A percentile compares a stretch with the other conserved stretches of the same genome.
Evolutionary conservation across 2,888 invertebrate genomes (phyloP).

Genomic region (Julus scandinavius): DNA sequence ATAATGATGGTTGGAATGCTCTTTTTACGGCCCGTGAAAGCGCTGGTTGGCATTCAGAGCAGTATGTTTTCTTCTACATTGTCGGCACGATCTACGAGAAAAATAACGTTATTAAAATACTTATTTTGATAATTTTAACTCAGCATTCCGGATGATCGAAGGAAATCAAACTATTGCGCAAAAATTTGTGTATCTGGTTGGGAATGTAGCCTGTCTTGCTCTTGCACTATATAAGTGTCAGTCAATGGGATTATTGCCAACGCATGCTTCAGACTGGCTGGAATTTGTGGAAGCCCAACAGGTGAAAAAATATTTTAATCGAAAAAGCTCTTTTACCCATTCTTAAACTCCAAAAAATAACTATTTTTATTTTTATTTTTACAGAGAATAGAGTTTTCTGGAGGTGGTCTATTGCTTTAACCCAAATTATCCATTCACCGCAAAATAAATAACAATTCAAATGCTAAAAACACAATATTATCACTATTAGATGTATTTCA

Average conservation of each 20-base stretch:
- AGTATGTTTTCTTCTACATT: constrained; percentile 63
- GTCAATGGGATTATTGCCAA: constrained; percentile 96
- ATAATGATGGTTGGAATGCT: constrained; percentile 99
- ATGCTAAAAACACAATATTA: not conserved
- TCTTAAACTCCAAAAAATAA: not conserved
- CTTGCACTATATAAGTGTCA: constrained; percentile 97
- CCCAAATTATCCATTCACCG: not conserved
- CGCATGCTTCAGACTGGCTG: constrained; percentile 97
- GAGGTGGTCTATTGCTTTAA: constrained; percentile 78
- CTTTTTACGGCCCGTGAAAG: constrained; percentile 94
- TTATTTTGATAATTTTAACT: constrained; percentile 61
- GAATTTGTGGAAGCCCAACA: constrained; percentile 93
- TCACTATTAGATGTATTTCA: constrained; percentile 23
- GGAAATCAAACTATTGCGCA: constrained; percentile 90
- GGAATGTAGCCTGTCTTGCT: constrained; percentile 90
- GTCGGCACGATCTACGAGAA: not conserved
- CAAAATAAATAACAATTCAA: constrained; percentile 20
- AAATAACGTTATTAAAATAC: not conserved
- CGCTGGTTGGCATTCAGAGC: constrained; percentile 82
- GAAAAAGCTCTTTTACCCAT: not conserved
- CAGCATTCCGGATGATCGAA: constrained; percentile 91
- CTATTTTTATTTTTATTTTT: constrained; percentile 4
- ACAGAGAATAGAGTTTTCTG: constrained; percentile 82
- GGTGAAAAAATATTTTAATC: constrained; percentile 52
- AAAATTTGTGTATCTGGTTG: constrained; percentile 91